phyloP scores from a whole-genome alignment of 2,888 invertebrate species.

The Ecliptopera silaceata region DNA sequence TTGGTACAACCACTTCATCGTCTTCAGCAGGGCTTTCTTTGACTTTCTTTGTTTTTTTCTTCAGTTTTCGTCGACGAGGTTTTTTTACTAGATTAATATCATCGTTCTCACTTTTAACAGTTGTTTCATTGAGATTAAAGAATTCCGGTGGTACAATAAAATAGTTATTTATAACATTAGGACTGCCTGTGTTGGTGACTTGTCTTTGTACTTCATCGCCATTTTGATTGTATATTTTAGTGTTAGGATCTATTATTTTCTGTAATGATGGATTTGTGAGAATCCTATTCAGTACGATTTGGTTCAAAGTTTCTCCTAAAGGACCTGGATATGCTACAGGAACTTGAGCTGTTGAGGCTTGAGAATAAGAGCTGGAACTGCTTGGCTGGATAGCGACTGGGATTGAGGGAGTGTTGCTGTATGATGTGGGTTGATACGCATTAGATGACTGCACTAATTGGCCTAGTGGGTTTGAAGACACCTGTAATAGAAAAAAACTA shows the following conservation, averaged over 20 bases:
- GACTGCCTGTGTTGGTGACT: conserved; percentile 27
- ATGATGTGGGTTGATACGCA: conserved; percentile 28
- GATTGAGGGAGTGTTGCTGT: conserved; percentile 20
- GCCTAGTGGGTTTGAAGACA: conserved; percentile 47
- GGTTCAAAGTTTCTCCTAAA: conserved; percentile 35
- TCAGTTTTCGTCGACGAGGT: conserved; percentile 5
- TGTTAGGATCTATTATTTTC: conserved; percentile 43
- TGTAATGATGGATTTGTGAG: conserved; percentile 45
- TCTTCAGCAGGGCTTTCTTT: not conserved
- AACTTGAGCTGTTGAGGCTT: conserved; percentile 40
- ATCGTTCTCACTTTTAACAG: conserved; percentile 7
- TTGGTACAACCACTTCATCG: not conserved
- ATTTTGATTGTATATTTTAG: conserved; percentile 43
- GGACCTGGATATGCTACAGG: conserved; percentile 30
- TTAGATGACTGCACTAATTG: conserved; percentile 32
- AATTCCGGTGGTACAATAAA: conserved; percentile 48
- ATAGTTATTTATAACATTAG: conserved; percentile 55
- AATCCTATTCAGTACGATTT: conserved; percentile 48
- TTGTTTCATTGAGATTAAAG: conserved; percentile 35
- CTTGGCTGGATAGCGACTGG: conserved; percentile 33
- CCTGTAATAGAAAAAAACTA: conserved; percentile 48
- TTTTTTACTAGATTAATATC: conserved; percentile 2
- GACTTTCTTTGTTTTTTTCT: conserved; percentile 6
- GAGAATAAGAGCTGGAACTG: conserved; percentile 43
- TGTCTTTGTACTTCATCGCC: conserved; percentile 37